These are phyloP conservation scores for Limanda limanda DNA, from an alignment of 2,113 vertebrate genomes.

Conservation along the genomic window DNA sequence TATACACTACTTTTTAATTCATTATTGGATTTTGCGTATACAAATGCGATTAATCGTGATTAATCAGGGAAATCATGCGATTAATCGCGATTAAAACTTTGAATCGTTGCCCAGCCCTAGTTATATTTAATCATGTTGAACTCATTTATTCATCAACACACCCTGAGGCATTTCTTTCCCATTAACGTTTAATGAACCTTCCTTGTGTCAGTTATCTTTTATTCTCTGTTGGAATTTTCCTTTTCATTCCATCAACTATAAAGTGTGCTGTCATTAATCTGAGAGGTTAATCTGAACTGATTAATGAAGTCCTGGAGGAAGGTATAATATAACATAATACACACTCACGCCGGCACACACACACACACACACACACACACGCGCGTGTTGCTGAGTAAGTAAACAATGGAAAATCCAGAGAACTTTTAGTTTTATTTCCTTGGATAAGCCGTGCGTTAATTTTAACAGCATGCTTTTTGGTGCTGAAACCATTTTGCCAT, in stretches of 20 bases:
- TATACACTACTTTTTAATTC: too few species aligned
- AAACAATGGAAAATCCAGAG: constrained; percentile 13
- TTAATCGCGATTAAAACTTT: too few species aligned
- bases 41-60: too few species aligned
- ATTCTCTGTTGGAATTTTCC: background rate
- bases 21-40: too few species aligned
- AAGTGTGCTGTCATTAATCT: background rate
- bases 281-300: background rate
- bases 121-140: constrained; percentile 29
- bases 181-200: constrained; percentile 7
- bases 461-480: background rate
- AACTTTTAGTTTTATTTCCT: background rate
- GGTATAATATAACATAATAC: background rate
- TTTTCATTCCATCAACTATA: background rate
- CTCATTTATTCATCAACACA: constrained; percentile 9
- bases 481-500: constrained; percentile 11
- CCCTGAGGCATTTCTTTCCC: constrained; percentile 4
- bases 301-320: background rate
- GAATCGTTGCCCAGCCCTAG: too few species aligned
- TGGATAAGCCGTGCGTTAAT: background rate
- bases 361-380: background rate
- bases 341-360: background rate
- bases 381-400: background rate
- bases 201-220: constrained; percentile 3
- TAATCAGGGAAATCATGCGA: too few species aligned